Evolutionary conservation across 2,797 vertebrate species (phyloP).

Genomic region (Sparidentex hasta): DNA sequence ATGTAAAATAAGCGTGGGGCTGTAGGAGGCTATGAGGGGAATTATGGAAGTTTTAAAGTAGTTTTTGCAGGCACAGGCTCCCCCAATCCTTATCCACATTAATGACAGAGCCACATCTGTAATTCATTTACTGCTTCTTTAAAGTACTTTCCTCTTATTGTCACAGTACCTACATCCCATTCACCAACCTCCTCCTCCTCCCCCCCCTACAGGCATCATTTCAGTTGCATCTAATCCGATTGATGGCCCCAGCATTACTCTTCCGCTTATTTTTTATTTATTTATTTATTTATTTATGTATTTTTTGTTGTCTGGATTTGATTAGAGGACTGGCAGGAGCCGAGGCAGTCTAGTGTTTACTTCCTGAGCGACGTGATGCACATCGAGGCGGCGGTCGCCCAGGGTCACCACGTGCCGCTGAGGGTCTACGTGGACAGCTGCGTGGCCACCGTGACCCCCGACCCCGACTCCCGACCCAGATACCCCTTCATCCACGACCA

Average conservation of each 20-base stretch:
- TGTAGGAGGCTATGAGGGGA: conserved; percentile 20
- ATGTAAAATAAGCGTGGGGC: neutral
- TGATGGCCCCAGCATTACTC: conserved; percentile 44
- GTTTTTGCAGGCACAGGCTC: conserved; percentile 18
- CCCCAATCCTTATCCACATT: conserved; percentile 37
- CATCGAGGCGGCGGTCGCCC: conserved; percentile 67
- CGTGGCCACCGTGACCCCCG: conserved; percentile 55
- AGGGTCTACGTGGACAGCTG: conserved; percentile 79
- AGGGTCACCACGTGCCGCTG: conserved; percentile 65
- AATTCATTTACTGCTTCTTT: conserved; percentile 44
- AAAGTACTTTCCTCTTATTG: conserved; percentile 50
- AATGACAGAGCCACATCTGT: conserved; percentile 19
- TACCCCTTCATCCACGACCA: conserved; percentile 77
- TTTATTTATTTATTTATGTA: neutral
- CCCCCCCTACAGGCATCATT: conserved; percentile 47
- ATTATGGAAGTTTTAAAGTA: conserved; percentile 36
- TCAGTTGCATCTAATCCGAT: conserved; percentile 56
- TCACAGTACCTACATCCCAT: conserved; percentile 33
- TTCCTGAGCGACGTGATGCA: conserved; percentile 68
- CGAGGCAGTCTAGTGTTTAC: conserved; percentile 66
- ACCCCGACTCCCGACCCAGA: conserved; percentile 42
- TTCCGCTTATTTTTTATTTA: conserved; percentile 32
- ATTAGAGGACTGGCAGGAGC: conserved; percentile 79
- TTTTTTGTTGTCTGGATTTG: conserved; percentile 34
- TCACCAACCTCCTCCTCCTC: conserved; percentile 27